phyloP scores from a whole-genome alignment of 2,888 invertebrate species.

The Geophilus truncorum region DNA sequence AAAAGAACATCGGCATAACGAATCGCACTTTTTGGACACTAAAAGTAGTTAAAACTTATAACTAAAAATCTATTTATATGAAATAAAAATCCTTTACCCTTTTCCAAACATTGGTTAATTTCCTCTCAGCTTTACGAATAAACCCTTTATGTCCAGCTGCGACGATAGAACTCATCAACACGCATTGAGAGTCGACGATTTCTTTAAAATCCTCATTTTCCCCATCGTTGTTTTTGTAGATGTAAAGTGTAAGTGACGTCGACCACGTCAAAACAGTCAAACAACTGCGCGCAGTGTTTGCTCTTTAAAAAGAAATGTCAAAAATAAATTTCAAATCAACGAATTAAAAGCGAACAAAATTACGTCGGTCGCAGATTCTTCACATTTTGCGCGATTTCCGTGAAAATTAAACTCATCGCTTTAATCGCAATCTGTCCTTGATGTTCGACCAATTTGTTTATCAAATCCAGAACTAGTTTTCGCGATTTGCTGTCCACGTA shows the following conservation, averaged over 20 bases:
- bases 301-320: conserved; percentile 37
- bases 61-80: background rate
- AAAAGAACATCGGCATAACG: conserved; percentile 55
- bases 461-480: conserved; percentile 64
- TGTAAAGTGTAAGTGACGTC: conserved; percentile 8
- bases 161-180: conserved; percentile 37
- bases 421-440: conserved; percentile 68
- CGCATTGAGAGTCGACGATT: conserved; percentile 37
- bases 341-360: conserved; percentile 47
- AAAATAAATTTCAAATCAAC: conserved; percentile 38
- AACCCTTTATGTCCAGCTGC: conserved; percentile 37
- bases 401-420: conserved; percentile 60
- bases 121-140: conserved; percentile 37
- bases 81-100: conserved; percentile 32
- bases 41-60: background rate
- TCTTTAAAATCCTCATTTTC: conserved; percentile 29
- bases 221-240: conserved; percentile 32
- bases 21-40: background rate
- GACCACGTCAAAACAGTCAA: conserved; percentile 36
- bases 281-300: conserved; percentile 33
- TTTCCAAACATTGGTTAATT: conserved; percentile 37
- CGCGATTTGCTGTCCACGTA: conserved; percentile 76
- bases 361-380: conserved; percentile 64
- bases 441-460: conserved; percentile 59
- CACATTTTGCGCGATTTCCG: conserved; percentile 60